phyloP scores from a whole-genome alignment of 2,888 invertebrate species.

The Chloroclysta siterata region DNA sequence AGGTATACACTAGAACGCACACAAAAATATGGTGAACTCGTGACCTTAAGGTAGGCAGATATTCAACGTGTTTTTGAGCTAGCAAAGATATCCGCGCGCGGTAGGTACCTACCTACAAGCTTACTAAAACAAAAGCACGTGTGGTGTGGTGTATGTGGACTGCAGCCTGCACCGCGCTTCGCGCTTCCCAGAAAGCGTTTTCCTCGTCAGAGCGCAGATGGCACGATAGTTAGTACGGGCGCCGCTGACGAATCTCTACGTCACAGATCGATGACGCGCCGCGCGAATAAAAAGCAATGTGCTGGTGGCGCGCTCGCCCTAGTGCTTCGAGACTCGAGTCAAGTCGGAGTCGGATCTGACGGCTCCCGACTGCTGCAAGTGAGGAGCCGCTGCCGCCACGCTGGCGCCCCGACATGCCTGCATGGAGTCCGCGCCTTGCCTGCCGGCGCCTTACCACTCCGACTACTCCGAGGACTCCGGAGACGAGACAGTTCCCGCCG shows the following conservation, averaged over 20 bases:
- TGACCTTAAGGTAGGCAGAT: no score
- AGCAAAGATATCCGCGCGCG: no score
- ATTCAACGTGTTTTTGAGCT: no score
- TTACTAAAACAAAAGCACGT: constrained; percentile 13
- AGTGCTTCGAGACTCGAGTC: constrained; percentile 50
- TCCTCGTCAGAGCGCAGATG: constrained; percentile 60
- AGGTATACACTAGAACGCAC: no score
- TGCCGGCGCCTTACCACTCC: constrained; percentile 49
- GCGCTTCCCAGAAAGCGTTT: constrained; percentile 80
- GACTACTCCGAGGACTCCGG: constrained; percentile 57
- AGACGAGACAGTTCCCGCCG: constrained; percentile 82
- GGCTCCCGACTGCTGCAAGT: constrained; percentile 1
- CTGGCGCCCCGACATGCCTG: constrained; percentile 80
- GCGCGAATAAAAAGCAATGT: constrained; percentile 66
- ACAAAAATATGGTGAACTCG: no score
- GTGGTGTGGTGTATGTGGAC: background rate
- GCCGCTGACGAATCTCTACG: constrained; percentile 73
- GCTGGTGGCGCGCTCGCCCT: constrained; percentile 66
- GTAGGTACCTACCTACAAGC: no score
- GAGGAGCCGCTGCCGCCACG: constrained; percentile 45
- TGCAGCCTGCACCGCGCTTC: constrained; percentile 35
- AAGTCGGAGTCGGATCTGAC: constrained; percentile 31
- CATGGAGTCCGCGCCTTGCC: constrained; percentile 67
- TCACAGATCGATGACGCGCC: constrained; percentile 69
- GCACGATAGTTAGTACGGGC: constrained; percentile 49